These are phyloP conservation scores for Dolichoris vasculosae DNA, from an alignment of 1,140 invertebrate genomes.

Conservation along the genomic window DNA sequence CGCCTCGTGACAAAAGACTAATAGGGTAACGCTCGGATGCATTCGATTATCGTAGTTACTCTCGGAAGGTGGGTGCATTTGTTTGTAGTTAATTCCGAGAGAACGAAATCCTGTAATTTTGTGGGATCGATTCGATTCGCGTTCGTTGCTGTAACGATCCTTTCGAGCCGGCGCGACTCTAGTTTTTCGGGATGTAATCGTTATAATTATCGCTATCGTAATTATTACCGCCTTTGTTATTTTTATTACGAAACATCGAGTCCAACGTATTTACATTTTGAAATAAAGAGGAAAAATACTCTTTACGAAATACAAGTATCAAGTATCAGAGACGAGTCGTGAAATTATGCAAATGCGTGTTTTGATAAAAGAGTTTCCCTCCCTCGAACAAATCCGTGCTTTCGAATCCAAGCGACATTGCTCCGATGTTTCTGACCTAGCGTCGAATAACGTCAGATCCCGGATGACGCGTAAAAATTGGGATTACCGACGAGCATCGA, in stretches of 20 bases:
- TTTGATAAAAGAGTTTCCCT: not conserved
- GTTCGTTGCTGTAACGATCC: too few species aligned
- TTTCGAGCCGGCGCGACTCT: too few species aligned
- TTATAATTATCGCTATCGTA: too few species aligned
- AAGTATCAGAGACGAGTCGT: not conserved
- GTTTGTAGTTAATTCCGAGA: not conserved
- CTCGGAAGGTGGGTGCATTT: not conserved
- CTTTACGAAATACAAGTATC: not conserved
- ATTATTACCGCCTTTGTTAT: not conserved
- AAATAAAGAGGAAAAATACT: not conserved
- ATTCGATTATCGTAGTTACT: not conserved
- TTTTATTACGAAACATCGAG: not conserved
- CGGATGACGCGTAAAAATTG: too few species aligned
- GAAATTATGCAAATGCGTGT: not conserved
- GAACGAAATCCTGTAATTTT: slow-evolving; percentile 3
- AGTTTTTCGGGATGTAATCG: too few species aligned
- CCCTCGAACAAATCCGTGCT: not conserved
- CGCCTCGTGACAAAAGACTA: not conserved
- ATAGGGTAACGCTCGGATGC: slow-evolving; percentile 9
- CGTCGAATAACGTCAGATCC: too few species aligned
- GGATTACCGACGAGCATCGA: too few species aligned
- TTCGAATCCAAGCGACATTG: not conserved
- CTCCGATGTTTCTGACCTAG: too few species aligned
- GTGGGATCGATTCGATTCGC: not conserved
- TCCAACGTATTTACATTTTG: not conserved